phyloP scores from a whole-genome alignment of 2,797 vertebrate species.

The Oryzias dopingdopingensis region DNA sequence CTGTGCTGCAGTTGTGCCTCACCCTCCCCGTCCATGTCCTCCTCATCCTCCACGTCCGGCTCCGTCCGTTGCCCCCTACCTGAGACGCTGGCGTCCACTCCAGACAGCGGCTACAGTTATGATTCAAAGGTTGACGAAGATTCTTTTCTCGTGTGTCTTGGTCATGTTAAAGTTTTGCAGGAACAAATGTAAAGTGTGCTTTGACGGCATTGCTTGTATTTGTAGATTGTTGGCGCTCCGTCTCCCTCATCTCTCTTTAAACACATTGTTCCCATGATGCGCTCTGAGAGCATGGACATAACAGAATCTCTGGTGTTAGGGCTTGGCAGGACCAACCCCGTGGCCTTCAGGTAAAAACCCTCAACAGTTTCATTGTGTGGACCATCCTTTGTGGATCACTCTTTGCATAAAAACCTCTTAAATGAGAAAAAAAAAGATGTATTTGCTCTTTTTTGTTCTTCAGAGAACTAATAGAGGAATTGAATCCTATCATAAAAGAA shows the following conservation, averaged over 20 bases:
- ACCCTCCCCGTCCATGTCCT: slow-evolving; percentile 80
- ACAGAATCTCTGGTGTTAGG: slow-evolving; percentile 98
- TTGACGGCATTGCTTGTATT: slow-evolving; percentile 9
- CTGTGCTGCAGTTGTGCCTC: slow-evolving; percentile 95
- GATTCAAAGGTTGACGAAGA: slow-evolving; percentile 87
- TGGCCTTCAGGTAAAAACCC: slow-evolving; percentile 88
- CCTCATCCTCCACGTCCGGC: slow-evolving; percentile 82
- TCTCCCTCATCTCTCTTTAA: slow-evolving; percentile 97
- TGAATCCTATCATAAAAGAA: slow-evolving; percentile 99
- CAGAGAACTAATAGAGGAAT: slow-evolving; percentile 97
- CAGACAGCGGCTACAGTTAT: slow-evolving; percentile 96
- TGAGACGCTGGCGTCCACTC: slow-evolving; percentile 98
- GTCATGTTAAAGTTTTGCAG: background rate
- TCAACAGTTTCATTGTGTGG: background rate
- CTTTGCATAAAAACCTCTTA: background rate
- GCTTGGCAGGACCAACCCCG: slow-evolving; percentile 98
- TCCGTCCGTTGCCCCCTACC: slow-evolving; percentile 96
- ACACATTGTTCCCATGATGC: slow-evolving; percentile 99
- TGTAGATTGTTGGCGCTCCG: slow-evolving; percentile 93
- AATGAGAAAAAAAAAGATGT: background rate
- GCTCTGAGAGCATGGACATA: slow-evolving; percentile 99
- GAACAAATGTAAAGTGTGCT: background rate
- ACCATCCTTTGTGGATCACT: too few relatives aligned
- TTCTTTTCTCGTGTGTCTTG: background rate
- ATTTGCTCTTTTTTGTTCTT: slow-evolving; percentile 20